These are phyloP conservation scores for Anolis sagrei DNA, from an alignment of 2,113 vertebrate species.

Conservation along the genomic window DNA sequence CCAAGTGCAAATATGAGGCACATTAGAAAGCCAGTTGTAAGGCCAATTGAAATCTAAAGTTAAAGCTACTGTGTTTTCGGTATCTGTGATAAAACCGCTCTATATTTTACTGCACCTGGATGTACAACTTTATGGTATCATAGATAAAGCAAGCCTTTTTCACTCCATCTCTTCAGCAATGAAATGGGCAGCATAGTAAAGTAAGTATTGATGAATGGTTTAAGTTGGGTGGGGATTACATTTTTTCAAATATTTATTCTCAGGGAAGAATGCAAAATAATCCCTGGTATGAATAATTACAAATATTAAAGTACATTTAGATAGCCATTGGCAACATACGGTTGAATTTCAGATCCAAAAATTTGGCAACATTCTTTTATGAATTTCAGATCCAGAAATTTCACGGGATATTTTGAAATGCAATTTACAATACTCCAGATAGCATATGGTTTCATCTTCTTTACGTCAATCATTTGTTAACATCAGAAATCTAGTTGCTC, in stretches of 20 bases:
- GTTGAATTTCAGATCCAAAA: background rate
- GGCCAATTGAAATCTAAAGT: slow-evolving; percentile 80
- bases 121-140: background rate
- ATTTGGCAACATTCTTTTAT: too few relatives aligned
- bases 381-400: background rate
- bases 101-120: background rate
- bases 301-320: background rate
- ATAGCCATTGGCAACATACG: background rate
- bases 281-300: background rate
- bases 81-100: background rate
- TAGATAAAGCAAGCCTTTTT: background rate
- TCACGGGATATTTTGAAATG: slow-evolving; percentile 11
- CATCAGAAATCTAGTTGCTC: slow-evolving; percentile 33
- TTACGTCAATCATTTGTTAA: slow-evolving; percentile 29
- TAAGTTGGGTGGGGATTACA: background rate
- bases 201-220: background rate
- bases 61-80: background rate
- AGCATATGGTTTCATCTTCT: background rate
- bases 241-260: background rate
- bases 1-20: slow-evolving; percentile 81
- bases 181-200: background rate
- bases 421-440: background rate
- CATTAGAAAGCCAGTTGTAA: slow-evolving; percentile 81
- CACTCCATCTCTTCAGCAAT: background rate
- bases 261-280: background rate